Conservation (phyloP, 2,888 invertebrate genomes). For the Neoascia interrupta region DNA sequence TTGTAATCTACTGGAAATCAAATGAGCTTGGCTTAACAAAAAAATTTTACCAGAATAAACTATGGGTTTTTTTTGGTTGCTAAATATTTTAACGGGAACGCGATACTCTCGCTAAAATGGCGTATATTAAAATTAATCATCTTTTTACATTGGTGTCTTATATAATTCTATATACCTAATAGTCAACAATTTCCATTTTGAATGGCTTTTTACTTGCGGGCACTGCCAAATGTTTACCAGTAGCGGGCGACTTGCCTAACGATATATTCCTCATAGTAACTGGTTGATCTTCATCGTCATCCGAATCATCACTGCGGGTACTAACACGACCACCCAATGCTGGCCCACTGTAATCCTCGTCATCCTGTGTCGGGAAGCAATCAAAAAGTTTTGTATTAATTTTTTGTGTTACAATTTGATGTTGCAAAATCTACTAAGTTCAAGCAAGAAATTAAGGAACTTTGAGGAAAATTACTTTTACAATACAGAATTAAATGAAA, state of each 20-base stretch:
- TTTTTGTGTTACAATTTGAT: too few species aligned
- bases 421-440: too few species aligned
- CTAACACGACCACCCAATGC: slow-evolving; percentile 78
- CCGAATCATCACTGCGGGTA: slow-evolving; percentile 78
- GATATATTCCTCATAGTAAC: slow-evolving; percentile 78
- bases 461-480: too few species aligned
- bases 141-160: slow-evolving; percentile 11
- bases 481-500: too few species aligned
- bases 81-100: slow-evolving; percentile 15
- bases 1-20: too few species aligned
- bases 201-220: slow-evolving; percentile 81
- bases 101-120: too few species aligned
- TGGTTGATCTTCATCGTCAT: slow-evolving; percentile 80
- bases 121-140: too few species aligned
- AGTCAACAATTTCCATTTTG: slow-evolving; percentile 83
- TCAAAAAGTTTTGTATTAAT: too few species aligned
- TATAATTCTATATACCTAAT: slow-evolving; percentile 75
- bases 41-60: slow-evolving; percentile 22
- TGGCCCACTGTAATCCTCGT: slow-evolving; percentile 79
- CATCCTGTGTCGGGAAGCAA: slow-evolving; percentile 77
- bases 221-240: slow-evolving; percentile 76
- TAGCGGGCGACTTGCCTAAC: slow-evolving; percentile 73
- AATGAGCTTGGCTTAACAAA: background rate
- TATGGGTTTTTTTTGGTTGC: too few species aligned
- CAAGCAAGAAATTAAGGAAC: too few species aligned